phyloP scores from a whole-genome alignment of 2,113 vertebrate species.

The Rhagologus leucostigma region DNA sequence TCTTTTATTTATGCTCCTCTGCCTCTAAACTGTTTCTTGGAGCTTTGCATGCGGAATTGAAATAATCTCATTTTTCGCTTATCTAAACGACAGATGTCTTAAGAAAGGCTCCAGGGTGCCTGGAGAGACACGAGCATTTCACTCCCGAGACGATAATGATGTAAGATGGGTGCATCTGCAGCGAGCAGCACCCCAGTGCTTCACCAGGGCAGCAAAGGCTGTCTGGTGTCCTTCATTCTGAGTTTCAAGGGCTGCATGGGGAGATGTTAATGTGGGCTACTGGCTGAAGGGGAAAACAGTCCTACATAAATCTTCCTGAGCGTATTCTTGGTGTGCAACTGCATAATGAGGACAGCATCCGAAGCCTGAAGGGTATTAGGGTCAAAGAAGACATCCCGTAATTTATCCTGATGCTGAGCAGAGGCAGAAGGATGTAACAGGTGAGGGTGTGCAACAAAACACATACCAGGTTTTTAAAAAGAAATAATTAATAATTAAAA shows the following conservation, averaged over 20 bases:
- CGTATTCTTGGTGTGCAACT: neutral
- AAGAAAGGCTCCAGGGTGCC: neutral
- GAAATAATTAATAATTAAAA: neutral
- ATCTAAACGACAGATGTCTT: neutral
- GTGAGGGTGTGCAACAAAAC: neutral
- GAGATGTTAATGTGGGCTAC: neutral
- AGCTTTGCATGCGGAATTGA: neutral
- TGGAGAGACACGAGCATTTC: neutral
- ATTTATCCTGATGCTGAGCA: neutral
- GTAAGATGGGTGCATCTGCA: neutral
- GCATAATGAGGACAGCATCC: neutral
- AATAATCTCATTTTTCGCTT: conserved; percentile 1
- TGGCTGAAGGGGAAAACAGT: neutral
- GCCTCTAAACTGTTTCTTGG: neutral
- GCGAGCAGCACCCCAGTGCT: neutral
- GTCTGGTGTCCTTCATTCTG: neutral
- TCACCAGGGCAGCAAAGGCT: neutral
- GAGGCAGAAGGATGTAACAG: neutral
- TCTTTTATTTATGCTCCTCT: neutral
- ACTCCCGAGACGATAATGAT: neutral
- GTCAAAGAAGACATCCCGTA: neutral
- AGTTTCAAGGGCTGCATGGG: neutral
- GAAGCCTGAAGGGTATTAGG: neutral
- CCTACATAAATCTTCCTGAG: neutral
- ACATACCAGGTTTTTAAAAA: accelerated